Base-by-base conservation (phyloP, 2,797 vertebrate species). In the Oophaga sylvatica region DNA sequence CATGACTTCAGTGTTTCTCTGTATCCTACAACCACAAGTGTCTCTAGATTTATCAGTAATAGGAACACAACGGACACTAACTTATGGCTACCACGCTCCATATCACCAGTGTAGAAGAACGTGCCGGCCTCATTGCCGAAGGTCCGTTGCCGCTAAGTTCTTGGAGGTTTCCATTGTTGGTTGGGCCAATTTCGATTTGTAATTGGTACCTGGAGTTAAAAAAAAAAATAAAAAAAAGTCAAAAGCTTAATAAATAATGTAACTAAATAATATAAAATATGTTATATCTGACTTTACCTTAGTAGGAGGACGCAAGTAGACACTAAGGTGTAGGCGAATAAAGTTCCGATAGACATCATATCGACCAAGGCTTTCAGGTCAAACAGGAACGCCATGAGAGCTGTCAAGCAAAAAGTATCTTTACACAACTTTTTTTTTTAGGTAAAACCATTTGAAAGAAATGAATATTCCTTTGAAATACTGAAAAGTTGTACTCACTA, bases 271-370 rank as follows among this genome's bases (percentile, higher is more conserved):
- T 26, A 70, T 29, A 29, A 41, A 45, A 65, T 35, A 29, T 35
- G 9, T 80, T 26, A 67, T n/a, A n/a, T 65, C 19, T 29, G 15
- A 17, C 59, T 45, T n/a, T 93, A 97, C 97, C 97, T 96, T 82
- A 97, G 95, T 89, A 97, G 95, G 85, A 98, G 93, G 90, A 97
- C 96, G 89, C 96, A 97, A 90, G 94, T 91, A 81, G 96, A 96
- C 87, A 97, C 97, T 9, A 97, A 94, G 0, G 96, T 97, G 93
- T 97, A 98, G 68, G 96, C 96, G 91, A 97, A 95, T 80, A 97
- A 93, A 0, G 95, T 97, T 81, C 96, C 95, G 0, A 97, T 96
- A 83, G 96, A 97, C 96, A 97, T 96, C 92, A 96, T 94, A 75
- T 97, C 95, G 89, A 97, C 95, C 90, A 97, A 91, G 12, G 95